phyloP scores from a whole-genome alignment of 2,797 vertebrate species.

The Silurus lanzhouensis region DNA sequence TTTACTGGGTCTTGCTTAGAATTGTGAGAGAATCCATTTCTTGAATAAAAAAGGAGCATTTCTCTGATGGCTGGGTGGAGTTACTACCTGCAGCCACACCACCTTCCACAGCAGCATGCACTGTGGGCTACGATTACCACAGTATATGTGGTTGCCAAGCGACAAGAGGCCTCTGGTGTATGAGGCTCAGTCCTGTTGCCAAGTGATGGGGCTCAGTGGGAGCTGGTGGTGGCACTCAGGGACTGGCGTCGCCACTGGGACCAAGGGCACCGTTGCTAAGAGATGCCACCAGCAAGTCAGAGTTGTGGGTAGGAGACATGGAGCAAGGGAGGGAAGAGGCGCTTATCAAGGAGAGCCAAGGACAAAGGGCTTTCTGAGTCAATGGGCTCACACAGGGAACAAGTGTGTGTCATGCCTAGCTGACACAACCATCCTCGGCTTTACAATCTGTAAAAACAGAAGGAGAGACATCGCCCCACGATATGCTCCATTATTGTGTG shows the following conservation, averaged over 20 bases:
- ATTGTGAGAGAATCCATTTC: not conserved
- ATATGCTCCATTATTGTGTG: conserved; percentile 6
- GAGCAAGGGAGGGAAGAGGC: conserved; percentile 23
- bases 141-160: conserved; percentile 66
- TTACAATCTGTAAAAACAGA: conserved; percentile 29
- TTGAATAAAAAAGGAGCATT: not conserved
- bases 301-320: conserved; percentile 36
- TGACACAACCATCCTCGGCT: conserved; percentile 33
- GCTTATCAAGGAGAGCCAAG: conserved; percentile 43
- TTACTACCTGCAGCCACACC: conserved; percentile 67
- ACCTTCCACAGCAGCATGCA: conserved; percentile 46
- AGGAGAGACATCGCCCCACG: conserved; percentile 1
- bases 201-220: conserved; percentile 58
- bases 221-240: conserved; percentile 53
- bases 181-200: conserved; percentile 64
- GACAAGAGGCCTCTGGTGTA: conserved; percentile 66
- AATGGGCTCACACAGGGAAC: conserved; percentile 50
- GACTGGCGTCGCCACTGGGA: conserved; percentile 53
- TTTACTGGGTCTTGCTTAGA: not conserved
- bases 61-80: conserved; percentile 55
- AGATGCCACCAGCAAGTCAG: conserved; percentile 50
- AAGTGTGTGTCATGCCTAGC: conserved; percentile 37
- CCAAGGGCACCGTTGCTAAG: conserved; percentile 51
- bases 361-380: conserved; percentile 50
- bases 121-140: conserved; percentile 59